Conservation (phyloP, 2,797 vertebrate species). For the Perdix hodgsoniae region DNA sequence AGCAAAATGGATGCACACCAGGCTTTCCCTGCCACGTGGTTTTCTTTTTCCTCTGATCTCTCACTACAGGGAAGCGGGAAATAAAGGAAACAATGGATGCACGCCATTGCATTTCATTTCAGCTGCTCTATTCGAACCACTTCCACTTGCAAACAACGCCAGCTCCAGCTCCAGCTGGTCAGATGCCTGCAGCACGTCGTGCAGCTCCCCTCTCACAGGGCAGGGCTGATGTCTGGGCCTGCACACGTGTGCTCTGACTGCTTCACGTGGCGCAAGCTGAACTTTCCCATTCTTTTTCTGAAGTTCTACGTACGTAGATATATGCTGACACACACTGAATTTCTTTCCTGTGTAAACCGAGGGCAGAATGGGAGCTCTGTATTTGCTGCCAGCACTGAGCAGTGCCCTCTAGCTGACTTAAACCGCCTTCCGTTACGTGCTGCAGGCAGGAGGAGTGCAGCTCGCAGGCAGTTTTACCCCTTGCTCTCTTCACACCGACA, state of each 20-base stretch:
- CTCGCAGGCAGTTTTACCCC: not conserved
- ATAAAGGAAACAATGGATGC: not conserved
- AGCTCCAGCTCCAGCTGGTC: not conserved
- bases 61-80: not conserved
- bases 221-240: rapidly evolving
- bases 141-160: not conserved
- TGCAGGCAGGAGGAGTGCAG: not conserved
- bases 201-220: not conserved
- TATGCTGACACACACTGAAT: not conserved
- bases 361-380: not conserved
- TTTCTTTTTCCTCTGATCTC: not conserved
- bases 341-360: not conserved
- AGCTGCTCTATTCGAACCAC: not conserved
- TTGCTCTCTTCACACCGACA: not conserved
- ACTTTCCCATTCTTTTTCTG: not conserved
- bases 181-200: not conserved
- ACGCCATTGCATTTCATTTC: not conserved
- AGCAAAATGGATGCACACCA: not conserved
- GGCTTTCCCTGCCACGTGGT: not conserved
- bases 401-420: not conserved
- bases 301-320: not conserved
- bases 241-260: not conserved
- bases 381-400: not conserved
- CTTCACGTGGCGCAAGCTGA: not conserved
- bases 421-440: not conserved